Base-by-base conservation (phyloP, 2,888 invertebrate genomes). In the Patella depressa region DNA sequence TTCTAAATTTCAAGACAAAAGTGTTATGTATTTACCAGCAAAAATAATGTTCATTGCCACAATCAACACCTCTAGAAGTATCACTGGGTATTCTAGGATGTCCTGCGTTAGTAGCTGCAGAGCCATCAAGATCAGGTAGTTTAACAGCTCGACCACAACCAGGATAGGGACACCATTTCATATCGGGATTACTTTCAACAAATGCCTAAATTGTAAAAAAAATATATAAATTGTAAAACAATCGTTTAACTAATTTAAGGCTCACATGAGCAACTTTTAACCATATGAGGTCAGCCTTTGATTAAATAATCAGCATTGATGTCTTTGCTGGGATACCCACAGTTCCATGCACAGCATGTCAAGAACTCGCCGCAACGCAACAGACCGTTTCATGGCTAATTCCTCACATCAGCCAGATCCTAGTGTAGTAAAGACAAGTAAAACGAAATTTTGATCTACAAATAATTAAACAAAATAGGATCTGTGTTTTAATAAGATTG, bases 91-190 rank as follows among this genome's bases (percentile, higher is more conserved):
- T 85, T 75, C 82, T 81, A 54, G 79, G 77, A 53, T 71, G 79
- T 69, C 71, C 71, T 29, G 54, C 54, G 24, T 73, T 55, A 57
- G 75, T 73, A 15, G 79, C 29, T 7, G 72, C 76, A n/a, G 77
- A 71, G 53, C 76, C 76, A 53, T 81, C 86, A 1, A 86, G 82
- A 88, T 94, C 94, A 9, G 94, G 94, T 71, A 94, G 90, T 78
- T 93, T 92, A 1, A 95, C 95, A 12, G 95, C 95, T 82, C 94
- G 91, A 5, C 94, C 94, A 90, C 95, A 95, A 15, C 94, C 94
- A 53, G 95, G 94, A 85, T 93, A 93, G 3, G 95, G 95, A 87
- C 95, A 95, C 95, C 95, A 95, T 90, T 95, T 94, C 83, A 95
- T 94, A 83, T 93, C 93, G 80, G 94, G 94, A 89, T 94, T 95